Evolutionary conservation across 1,140 invertebrate species (phyloP).

Genomic region (Samia ricini): DNA sequence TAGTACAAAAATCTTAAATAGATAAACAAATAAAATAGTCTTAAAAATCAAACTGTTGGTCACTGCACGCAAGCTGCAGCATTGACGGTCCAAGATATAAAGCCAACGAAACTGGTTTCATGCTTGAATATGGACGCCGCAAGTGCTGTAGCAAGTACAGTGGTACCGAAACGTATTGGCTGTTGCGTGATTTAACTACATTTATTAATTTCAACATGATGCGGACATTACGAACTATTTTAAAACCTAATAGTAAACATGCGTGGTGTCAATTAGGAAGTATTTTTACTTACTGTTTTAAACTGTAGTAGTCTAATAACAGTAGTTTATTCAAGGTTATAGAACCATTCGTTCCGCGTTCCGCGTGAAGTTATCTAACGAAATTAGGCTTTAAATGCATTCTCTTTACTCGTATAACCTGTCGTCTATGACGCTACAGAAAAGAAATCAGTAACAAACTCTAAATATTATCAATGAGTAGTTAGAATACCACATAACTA

Average conservation of each 20-base stretch:
- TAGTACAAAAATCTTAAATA: neutral
- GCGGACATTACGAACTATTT: neutral
- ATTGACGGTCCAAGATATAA: slow-evolving; percentile 68
- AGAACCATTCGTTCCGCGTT: neutral
- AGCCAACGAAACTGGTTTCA: slow-evolving; percentile 66
- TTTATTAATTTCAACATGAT: neutral
- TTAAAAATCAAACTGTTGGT: slow-evolving; percentile 21
- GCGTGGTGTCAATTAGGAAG: neutral
- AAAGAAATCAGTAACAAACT: too few relatives aligned
- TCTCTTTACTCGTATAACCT: neutral
- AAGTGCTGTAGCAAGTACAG: slow-evolving; percentile 27
- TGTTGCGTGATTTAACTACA: slow-evolving; percentile 2
- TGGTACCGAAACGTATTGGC: slow-evolving; percentile 4
- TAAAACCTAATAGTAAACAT: neutral
- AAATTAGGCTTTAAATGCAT: neutral
- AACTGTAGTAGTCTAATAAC: neutral
- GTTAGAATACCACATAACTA: too few relatives aligned
- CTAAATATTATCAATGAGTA: too few relatives aligned
- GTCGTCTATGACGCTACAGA: too few relatives aligned
- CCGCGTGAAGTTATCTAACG: neutral
- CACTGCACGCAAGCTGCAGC: slow-evolving; percentile 62
- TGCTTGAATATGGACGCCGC: slow-evolving; percentile 44
- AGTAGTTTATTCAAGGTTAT: neutral
- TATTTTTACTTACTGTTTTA: neutral
- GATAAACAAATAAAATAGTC: neutral